These are phyloP conservation scores for Vireo altiloquus DNA, from an alignment of 2,113 vertebrate species.

Conservation along the genomic window DNA sequence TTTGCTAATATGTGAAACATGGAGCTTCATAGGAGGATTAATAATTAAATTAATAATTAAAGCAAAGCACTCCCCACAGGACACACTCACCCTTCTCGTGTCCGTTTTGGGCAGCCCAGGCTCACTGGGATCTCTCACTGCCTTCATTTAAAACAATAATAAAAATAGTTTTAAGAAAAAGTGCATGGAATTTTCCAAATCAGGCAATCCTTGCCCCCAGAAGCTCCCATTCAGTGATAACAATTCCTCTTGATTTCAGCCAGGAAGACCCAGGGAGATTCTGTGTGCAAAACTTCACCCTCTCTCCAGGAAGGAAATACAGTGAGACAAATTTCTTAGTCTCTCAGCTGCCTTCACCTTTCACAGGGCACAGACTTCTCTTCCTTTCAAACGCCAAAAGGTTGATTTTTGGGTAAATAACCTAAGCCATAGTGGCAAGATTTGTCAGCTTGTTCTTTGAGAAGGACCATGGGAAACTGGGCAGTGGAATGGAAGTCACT, in stretches of 20 bases:
- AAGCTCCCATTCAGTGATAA: neutral
- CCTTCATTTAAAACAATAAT: neutral
- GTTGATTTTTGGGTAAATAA: neutral
- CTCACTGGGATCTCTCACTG: neutral
- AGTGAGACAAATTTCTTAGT: neutral
- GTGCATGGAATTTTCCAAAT: neutral
- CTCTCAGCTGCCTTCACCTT: neutral
- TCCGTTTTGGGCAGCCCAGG: neutral
- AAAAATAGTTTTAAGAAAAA: neutral
- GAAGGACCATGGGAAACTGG: neutral
- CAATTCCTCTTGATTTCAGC: neutral
- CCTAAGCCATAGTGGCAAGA: neutral
- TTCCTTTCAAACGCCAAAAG: neutral
- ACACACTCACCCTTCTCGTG: accelerated
- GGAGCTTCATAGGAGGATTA: neutral
- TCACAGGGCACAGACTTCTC: neutral
- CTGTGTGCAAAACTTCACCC: neutral
- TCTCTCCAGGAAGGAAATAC: neutral
- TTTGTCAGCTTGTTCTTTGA: neutral
- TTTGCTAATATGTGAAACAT: neutral
- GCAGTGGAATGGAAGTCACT: neutral
- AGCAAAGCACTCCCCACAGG: neutral
- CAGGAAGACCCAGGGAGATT: neutral
- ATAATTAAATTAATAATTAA: neutral
- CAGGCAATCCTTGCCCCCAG: neutral